These are phyloP conservation scores for Littorina saxatilis DNA, from an alignment of 1,140 invertebrate genomes.

Conservation along the genomic window DNA sequence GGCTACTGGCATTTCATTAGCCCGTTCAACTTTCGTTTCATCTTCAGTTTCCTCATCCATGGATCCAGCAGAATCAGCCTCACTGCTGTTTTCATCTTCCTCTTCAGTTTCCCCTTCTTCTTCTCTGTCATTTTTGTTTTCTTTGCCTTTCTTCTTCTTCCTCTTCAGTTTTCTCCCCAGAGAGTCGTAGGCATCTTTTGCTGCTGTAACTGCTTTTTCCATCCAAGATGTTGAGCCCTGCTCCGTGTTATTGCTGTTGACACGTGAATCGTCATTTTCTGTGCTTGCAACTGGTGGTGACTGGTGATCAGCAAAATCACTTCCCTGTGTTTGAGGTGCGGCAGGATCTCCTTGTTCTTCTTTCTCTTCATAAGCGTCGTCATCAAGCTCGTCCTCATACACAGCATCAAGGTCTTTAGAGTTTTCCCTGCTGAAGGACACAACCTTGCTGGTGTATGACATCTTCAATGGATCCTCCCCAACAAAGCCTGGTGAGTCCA, in stretches of 20 bases:
- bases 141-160: neutral
- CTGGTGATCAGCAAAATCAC: no score
- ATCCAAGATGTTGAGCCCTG: neutral
- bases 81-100: neutral
- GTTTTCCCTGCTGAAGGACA: constrained; percentile 23
- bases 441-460: constrained; percentile 14
- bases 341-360: no score
- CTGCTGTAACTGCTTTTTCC: neutral
- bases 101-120: neutral
- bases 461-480: neutral
- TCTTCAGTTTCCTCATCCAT: neutral
- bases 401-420: neutral
- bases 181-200: constrained; percentile 18
- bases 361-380: neutral
- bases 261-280: no score
- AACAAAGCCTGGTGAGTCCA: neutral
- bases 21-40: neutral
- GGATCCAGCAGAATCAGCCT: neutral
- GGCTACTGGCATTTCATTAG: neutral
- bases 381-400: neutral
- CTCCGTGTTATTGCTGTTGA: neutral
- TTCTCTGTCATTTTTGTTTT: no score
- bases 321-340: no score
- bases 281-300: no score
- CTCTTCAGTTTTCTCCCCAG: constrained; percentile 8